These are phyloP conservation scores for Anthrax anthrax DNA, from an alignment of 2,888 invertebrate genomes.

Conservation along the genomic window DNA sequence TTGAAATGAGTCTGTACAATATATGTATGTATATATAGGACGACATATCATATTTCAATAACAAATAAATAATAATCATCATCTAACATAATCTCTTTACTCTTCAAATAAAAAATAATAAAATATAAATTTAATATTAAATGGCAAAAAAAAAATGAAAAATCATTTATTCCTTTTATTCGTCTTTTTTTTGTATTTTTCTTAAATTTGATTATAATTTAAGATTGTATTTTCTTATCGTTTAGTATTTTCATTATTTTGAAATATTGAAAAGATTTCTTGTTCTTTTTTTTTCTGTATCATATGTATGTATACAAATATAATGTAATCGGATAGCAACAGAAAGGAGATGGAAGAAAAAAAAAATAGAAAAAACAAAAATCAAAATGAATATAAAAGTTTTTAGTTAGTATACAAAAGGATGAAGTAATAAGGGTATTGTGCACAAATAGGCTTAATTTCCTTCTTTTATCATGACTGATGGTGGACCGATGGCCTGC, in stretches of 20 bases:
- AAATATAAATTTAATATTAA: too few species aligned
- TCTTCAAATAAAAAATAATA: too few species aligned
- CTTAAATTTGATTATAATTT: too few species aligned
- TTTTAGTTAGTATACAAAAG: background rate
- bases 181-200: too few species aligned
- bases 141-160: too few species aligned
- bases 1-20: constrained; percentile 1
- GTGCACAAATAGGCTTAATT: constrained; percentile 14
- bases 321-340: background rate
- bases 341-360: too few species aligned
- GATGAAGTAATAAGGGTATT: constrained; percentile 10
- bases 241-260: background rate
- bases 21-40: too few species aligned
- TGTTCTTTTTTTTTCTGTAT: background rate
- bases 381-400: constrained; percentile 10
- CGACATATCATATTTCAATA: background rate
- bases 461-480: constrained; percentile 12
- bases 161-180: too few species aligned
- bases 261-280: background rate
- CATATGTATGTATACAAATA: background rate
- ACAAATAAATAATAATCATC: too few species aligned
- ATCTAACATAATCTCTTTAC: too few species aligned
- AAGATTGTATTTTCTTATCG: background rate
- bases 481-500: constrained; percentile 11
- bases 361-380: too few species aligned